Conservation (phyloP, 2,797 vertebrate genomes). For the Myioborus melanocephalus region DNA sequence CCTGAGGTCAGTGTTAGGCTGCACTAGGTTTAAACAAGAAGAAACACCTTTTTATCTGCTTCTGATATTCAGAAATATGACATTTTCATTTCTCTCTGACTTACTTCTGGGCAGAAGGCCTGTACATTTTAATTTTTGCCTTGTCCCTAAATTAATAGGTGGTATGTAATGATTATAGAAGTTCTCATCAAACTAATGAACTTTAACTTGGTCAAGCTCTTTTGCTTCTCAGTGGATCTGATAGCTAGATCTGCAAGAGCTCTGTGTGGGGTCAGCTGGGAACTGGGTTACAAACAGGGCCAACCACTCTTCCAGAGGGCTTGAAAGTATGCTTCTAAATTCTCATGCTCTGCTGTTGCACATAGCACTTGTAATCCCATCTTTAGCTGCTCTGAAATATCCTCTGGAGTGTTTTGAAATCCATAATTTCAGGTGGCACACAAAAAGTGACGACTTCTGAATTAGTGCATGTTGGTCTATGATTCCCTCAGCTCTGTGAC, state of each 20-base stretch:
- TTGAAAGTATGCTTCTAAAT: not conserved
- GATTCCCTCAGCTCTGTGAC: not conserved
- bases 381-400: not conserved
- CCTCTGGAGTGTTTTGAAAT: not conserved
- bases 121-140: not conserved
- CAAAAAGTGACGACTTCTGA: not conserved
- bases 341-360: not conserved
- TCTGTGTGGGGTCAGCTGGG: not conserved
- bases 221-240: not conserved
- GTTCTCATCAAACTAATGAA: not conserved
- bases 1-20: not conserved
- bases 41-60: not conserved
- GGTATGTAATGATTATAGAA: not conserved
- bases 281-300: not conserved
- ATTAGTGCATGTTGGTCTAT: not conserved
- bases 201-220: not conserved
- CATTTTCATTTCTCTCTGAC: not conserved
- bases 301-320: not conserved
- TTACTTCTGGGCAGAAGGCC: not conserved
- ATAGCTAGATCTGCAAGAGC: not conserved
- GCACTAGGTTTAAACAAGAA: not conserved
- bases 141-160: not conserved
- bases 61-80: not conserved
- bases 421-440: not conserved
- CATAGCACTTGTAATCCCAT: rapidly evolving